A percentile compares a stretch with the other conserved stretches of the same genome.
Evolutionary conservation across 2,113 vertebrate genomes (phyloP).

Genomic region (Girardinichthys multiradiatus): DNA sequence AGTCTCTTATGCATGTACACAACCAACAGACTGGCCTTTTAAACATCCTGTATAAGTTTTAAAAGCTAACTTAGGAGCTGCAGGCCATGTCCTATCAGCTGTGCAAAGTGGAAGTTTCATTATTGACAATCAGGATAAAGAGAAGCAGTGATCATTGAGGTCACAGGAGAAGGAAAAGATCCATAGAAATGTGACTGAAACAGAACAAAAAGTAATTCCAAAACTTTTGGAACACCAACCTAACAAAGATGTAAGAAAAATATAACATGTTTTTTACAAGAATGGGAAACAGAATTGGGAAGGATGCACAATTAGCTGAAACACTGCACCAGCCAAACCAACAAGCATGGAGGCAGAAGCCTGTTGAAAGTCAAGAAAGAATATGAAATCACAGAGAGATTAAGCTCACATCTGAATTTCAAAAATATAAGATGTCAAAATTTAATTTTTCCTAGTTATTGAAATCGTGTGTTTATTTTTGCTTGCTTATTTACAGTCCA

Average conservation of each 20-base stretch:
- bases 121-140: slow-evolving; percentile 16
- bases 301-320: slow-evolving; percentile 31
- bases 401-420: slow-evolving; percentile 11
- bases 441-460: background rate
- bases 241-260: background rate
- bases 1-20: no score
- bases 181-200: slow-evolving; percentile 23
- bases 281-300: slow-evolving; percentile 14
- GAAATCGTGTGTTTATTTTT: slow-evolving; percentile 7
- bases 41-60: background rate
- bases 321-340: slow-evolving; percentile 49
- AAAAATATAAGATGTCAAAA: slow-evolving; percentile 1
- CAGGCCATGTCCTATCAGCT: slow-evolving; percentile 15
- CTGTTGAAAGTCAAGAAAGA: slow-evolving; percentile 33
- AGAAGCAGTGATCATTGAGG: slow-evolving; percentile 27
- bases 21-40: no score
- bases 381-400: slow-evolving; percentile 45
- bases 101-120: background rate
- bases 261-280: slow-evolving; percentile 2
- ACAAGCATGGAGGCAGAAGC: slow-evolving; percentile 48
- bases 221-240: no score
- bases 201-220: slow-evolving; percentile 2
- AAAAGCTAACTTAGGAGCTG: background rate
- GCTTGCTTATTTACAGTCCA: background rate
- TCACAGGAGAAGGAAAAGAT: background rate